A percentile compares a stretch with the other conserved stretches of the same genome.
Evolutionary conservation across 2,888 invertebrate species (phyloP).

Genomic region (Osedax fenrisi): DNA sequence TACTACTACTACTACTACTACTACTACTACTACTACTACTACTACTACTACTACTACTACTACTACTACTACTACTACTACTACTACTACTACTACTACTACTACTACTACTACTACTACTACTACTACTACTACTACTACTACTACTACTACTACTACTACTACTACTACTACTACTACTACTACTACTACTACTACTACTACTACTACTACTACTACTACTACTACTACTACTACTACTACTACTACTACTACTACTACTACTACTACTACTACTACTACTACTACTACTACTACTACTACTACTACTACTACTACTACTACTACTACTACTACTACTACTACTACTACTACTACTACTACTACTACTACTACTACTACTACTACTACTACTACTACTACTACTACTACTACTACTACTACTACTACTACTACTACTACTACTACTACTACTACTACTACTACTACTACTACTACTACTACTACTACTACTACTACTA

Average conservation of each 20-base stretch:
- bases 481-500: not conserved
- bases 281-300: conserved; percentile 26
- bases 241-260: conserved; percentile 28
- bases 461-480: conserved; percentile 3
- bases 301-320: conserved; percentile 28
- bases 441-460: conserved; percentile 22
- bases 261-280: conserved; percentile 19
- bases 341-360: conserved; percentile 22
- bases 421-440: conserved; percentile 24
- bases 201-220: conserved; percentile 28
- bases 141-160: conserved; percentile 28
- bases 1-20: conserved; percentile 28
- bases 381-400: conserved; percentile 24
- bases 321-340: conserved; percentile 27
- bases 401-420: conserved; percentile 24
- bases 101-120: conserved; percentile 28
- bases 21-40: conserved; percentile 19
- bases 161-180: conserved; percentile 24
- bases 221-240: conserved; percentile 12
- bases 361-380: conserved; percentile 27
- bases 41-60: conserved; percentile 26
- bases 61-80: conserved; percentile 27
- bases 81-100: conserved; percentile 14
- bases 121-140: conserved; percentile 12
- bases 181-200: conserved; percentile 22